Conservation (phyloP, 2,888 invertebrate genomes). For the Cheilosia soror region DNA sequence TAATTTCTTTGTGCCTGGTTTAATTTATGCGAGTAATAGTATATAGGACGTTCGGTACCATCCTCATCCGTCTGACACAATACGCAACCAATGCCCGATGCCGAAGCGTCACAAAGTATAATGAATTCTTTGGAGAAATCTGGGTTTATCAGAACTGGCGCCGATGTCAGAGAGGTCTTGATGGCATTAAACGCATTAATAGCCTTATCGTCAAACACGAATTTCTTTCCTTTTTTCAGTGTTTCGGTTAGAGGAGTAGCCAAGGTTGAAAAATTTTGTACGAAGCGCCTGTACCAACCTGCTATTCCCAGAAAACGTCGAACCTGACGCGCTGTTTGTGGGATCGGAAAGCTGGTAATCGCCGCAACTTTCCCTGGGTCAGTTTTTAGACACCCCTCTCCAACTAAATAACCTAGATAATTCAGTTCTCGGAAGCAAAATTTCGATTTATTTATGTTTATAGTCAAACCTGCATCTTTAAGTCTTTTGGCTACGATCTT, state of each 20-base stretch:
- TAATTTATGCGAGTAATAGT: conserved; percentile 14
- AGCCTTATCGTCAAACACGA: background rate
- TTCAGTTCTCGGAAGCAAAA: conserved; percentile 10
- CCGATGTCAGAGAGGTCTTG: conserved; percentile 1
- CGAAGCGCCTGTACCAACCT: background rate
- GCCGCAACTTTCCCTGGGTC: background rate
- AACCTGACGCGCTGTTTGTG: background rate
- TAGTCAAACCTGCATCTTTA: background rate
- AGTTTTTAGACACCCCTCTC: background rate
- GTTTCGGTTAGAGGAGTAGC: background rate
- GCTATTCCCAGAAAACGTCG: background rate
- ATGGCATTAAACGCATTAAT: background rate
- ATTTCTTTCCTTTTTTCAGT: background rate
- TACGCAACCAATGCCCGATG: conserved; percentile 11
- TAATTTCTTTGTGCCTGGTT: conserved; percentile 34
- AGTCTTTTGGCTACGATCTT: background rate
- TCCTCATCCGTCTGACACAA: conserved; percentile 6
- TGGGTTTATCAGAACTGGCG: conserved; percentile 12
- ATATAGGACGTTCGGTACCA: conserved; percentile 2
- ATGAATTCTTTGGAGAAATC: conserved; percentile 5
- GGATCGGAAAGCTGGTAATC: background rate
- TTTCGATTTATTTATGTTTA: background rate
- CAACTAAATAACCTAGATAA: background rate
- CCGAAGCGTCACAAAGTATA: conserved; percentile 12
- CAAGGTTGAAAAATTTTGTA: background rate